Base-by-base conservation (phyloP, 2,797 vertebrate genomes). In the Fratercula arctica region DNA sequence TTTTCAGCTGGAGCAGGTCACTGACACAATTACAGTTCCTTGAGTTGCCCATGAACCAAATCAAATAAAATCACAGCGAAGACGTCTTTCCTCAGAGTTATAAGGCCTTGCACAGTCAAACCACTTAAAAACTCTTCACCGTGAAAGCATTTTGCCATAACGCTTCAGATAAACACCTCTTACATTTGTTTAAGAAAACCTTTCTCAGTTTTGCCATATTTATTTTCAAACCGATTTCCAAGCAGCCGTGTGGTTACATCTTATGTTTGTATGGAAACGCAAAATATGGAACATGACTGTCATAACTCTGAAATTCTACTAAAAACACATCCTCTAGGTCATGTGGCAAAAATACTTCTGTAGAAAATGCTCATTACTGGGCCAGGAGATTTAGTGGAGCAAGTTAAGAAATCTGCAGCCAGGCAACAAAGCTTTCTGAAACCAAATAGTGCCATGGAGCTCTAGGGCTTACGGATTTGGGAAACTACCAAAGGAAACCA, bases 1-100 rank as follows among this genome's bases (percentile, higher is more conserved):
- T 94, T 97, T 97, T 97, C 94, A 97, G 95, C 94, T 94, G 92
- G 72, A 95, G 93, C 69, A 97, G 91, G 92, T 97, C 97, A 97
- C 85, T 94, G 93, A 96, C 75, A 95, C 84, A 86, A 89, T 83
- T 90, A 94, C 79, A 94, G 87, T 90, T 96, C 94, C 88, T 97
- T 94, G 96, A 96, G 82, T 75, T 87, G 76, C 81, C 81, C 92
- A 61, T 85, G 94, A 94, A 82, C 82, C 89, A 96, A 87, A 96
- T 85, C 94, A 96, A 97, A 94, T 87, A 96, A 97, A 97, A 97
- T 93, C 80, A 93, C 76, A 96, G 91, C 13, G 19, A 84, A 94
- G 74, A 86, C 41, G 4, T 79, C 89, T 92, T 93, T 94, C 84
- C 89, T 91, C 56, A 35, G 69, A 68, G 56, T 82, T 96, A 87